Percentiles rank a stretch among this genome's conserved stretches.
These are phyloP conservation scores for Pegoplata infirma DNA, from an alignment of 2,888 invertebrate genomes.

Conservation along the genomic window DNA sequence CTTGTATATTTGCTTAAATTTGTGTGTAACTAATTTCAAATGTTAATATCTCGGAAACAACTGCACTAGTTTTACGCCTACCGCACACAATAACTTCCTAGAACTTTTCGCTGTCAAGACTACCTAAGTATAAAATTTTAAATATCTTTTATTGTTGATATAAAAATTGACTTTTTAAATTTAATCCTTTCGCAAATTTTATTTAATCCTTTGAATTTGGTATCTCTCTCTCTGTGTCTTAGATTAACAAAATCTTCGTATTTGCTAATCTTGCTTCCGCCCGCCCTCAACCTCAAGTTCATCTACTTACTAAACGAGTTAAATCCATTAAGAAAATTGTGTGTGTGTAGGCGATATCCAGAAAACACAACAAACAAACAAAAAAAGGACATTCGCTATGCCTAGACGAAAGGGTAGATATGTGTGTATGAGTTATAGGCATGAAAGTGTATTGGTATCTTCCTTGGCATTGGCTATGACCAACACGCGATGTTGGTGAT, in stretches of 20 bases:
- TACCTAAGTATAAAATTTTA: neutral
- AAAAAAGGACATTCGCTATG: neutral
- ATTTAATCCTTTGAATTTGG: slow-evolving; percentile 13
- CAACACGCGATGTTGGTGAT: slow-evolving; percentile 54
- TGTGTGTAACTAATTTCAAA: slow-evolving; percentile 49
- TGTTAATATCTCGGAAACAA: neutral
- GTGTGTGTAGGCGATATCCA: slow-evolving; percentile 47
- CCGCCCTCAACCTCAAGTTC: slow-evolving; percentile 52
- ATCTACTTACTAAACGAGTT: slow-evolving; percentile 53
- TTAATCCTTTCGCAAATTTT: slow-evolving; percentile 58
- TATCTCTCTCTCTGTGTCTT: too few species aligned
- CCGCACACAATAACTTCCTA: slow-evolving; percentile 36
- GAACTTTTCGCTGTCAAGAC: slow-evolving; percentile 16
- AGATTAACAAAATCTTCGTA: slow-evolving; percentile 26
- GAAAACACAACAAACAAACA: slow-evolving; percentile 49
- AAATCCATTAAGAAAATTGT: slow-evolving; percentile 45
- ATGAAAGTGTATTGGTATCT: too few species aligned
- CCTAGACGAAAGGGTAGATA: neutral
- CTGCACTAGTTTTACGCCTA: slow-evolving; percentile 48
- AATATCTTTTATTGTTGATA: slow-evolving; percentile 19
- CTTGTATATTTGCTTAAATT: neutral
- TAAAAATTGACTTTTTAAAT: slow-evolving; percentile 32
- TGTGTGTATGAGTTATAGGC: neutral
- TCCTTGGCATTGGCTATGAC: neutral
- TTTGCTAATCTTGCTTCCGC: slow-evolving; percentile 33